Conservation (phyloP, 1,140 invertebrate species). For the Anagrus nilaparvatae region DNA sequence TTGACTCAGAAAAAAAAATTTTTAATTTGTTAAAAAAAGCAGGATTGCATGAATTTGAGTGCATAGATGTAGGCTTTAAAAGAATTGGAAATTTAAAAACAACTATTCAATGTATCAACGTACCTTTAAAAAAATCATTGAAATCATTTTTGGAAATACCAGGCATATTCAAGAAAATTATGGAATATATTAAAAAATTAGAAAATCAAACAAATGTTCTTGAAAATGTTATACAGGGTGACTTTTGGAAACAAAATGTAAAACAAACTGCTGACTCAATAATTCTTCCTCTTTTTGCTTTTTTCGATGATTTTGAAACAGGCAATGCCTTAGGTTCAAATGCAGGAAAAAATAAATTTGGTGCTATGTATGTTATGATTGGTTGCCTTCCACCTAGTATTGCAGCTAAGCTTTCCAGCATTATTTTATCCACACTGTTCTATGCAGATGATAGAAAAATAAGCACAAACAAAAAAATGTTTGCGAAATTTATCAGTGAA, state of each 20-base stretch:
- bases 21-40: background rate
- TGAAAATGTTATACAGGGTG: constrained; percentile 1
- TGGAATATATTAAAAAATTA: too few relatives aligned
- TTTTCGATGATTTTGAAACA: constrained; percentile 2
- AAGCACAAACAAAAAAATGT: background rate
- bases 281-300: background rate
- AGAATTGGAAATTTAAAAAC: background rate
- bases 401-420: background rate
- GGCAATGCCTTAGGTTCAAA: constrained; percentile 1
- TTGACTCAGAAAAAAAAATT: background rate
- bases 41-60: background rate
- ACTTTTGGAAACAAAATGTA: background rate
- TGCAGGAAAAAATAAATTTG: constrained; percentile 7
- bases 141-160: constrained; percentile 4
- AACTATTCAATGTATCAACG: background rate
- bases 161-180: background rate
- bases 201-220: background rate
- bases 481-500: constrained; percentile 11
- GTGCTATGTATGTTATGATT: constrained; percentile 1
- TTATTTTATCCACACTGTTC: constrained; percentile 2
- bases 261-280: background rate
- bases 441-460: background rate
- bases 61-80: background rate
- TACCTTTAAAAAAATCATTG: background rate
- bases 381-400: background rate